These are phyloP conservation scores for Rutilus rutilus DNA, from an alignment of 2,113 vertebrate genomes.

Conservation along the genomic window DNA sequence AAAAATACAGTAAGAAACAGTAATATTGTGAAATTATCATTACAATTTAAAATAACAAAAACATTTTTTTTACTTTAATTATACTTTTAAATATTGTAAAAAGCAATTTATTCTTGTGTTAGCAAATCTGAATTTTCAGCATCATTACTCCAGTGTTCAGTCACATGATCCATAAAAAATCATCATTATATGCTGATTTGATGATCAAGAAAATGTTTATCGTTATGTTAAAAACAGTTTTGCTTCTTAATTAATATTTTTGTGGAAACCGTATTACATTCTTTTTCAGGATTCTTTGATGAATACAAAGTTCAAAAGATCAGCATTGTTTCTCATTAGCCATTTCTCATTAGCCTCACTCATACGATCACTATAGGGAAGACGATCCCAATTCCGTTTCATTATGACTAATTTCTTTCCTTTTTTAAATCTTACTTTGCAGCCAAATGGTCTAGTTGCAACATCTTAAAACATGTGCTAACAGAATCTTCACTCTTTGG, in stretches of 20 bases:
- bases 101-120: background rate
- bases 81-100: background rate
- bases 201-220: no score
- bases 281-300: no score
- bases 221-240: no score
- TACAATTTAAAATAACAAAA: background rate
- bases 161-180: background rate
- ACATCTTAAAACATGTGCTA: background rate
- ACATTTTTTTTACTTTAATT: background rate
- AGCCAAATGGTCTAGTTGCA: background rate
- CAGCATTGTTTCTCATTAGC: no score
- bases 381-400: background rate
- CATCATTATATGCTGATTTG: background rate
- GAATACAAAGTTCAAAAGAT: no score
- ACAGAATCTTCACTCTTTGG: background rate
- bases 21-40: background rate
- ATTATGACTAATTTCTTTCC: no score
- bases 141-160: background rate
- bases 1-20: background rate
- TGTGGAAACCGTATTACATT: no score
- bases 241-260: no score
- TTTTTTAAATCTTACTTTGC: background rate
- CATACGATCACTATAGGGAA: no score
- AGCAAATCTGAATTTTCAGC: background rate
- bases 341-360: no score